Evolutionary conservation across 2,113 vertebrate genomes (phyloP).

Genomic region (Stercorarius parasiticus): DNA sequence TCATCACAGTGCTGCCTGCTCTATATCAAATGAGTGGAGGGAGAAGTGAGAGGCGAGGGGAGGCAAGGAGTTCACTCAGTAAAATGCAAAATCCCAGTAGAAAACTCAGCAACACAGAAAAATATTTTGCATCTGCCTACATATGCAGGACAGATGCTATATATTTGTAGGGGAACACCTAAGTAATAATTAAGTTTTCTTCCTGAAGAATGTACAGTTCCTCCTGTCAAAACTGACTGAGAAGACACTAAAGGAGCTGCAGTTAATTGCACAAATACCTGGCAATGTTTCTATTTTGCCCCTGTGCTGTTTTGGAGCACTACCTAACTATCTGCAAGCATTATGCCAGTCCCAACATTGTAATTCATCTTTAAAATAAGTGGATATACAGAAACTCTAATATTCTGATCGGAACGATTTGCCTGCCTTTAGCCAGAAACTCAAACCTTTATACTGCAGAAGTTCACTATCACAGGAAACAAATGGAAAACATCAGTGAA

Average conservation of each 20-base stretch:
- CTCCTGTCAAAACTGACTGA: not conserved
- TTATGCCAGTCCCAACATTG: not conserved
- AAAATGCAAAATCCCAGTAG: not conserved
- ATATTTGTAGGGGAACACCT: not conserved
- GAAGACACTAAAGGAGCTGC: not conserved
- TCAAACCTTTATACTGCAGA: not conserved
- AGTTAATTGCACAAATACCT: not conserved
- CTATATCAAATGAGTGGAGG: rapidly evolving
- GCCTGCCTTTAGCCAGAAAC: not conserved
- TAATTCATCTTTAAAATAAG: not conserved
- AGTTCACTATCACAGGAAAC: not conserved
- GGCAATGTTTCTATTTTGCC: not conserved
- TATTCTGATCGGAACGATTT: not conserved
- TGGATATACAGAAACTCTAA: not conserved
- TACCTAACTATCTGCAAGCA: not conserved
- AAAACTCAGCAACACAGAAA: not conserved
- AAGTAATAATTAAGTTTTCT: not conserved
- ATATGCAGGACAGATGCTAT: not conserved
- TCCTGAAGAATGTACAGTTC: not conserved
- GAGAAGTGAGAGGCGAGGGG: not conserved
- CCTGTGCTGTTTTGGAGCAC: not conserved
- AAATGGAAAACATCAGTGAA: not conserved
- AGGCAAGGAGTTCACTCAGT: not conserved
- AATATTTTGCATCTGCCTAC: not conserved
- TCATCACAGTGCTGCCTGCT: not conserved